Evolutionary conservation across 2,888 invertebrate species (phyloP), one percentile per base, ranked within the genome.

Genomic region (Zaprionus lineosus): DNA sequence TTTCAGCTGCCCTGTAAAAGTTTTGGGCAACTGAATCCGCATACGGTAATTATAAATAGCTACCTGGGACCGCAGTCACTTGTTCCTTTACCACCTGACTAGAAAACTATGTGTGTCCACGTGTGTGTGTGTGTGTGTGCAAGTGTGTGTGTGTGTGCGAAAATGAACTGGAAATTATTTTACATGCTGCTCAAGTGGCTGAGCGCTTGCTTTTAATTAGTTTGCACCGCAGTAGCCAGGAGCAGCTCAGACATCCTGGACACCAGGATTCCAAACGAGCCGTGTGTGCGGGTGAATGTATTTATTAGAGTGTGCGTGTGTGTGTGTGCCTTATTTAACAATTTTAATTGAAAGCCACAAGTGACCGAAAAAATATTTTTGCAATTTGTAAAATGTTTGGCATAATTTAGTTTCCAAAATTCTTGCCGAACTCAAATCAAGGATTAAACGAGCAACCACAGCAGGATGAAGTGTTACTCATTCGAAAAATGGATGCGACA

Each of bases 1-100:
- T 73, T 70, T 41, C 16, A 18, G 37, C 34, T 50, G 67, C 43
- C 19, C 29, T 8, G 52, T 12, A 66, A 74, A 71, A 71, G 58
- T 71, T 73, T 57, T 43, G 9, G 55, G 55, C 69, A 61, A 46
- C 69, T 36, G 39, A 67, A 53, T 51, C 53, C 62, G 74, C 69
- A 68, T 31, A 52, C 55, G 81, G 84, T 79, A 83, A 79, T 83
- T 76, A 81, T 76, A 81, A 81, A 84, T 81, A 67, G 73, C 76
- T 61, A 58, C 48, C 63, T 67, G 67, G 58, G 52, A 78, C 56
- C 63, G 56, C 60, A 75, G 48, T 61, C 67, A 48, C 57, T 62
- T 62, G 56, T 55, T 62, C 57, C 44, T 21, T 41, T 43, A 34
- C 61, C 53, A 26, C 37, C 40, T 2, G 26, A 2, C 8, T 15